These are phyloP conservation scores for Microctenopoma lineatum DNA, from an alignment of 2,797 vertebrate species.

Conservation along the genomic window DNA sequence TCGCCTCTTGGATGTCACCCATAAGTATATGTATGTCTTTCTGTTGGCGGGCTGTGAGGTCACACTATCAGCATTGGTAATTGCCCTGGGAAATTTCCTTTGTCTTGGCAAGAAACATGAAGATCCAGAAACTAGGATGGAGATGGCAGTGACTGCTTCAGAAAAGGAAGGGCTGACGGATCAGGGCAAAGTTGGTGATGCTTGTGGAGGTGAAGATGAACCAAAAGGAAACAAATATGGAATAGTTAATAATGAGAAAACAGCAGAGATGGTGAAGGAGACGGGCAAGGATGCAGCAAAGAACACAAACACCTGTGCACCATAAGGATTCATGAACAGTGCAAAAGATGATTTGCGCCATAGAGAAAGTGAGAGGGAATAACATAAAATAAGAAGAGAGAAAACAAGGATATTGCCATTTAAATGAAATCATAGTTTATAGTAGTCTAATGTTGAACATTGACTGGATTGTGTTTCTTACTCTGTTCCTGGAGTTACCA, in stretches of 20 bases:
- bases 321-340: neutral
- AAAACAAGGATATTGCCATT: neutral
- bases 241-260: conserved; percentile 40
- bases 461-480: neutral
- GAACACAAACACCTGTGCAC: conserved; percentile 31
- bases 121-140: conserved; percentile 73
- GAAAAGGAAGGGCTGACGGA: conserved; percentile 80
- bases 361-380: neutral
- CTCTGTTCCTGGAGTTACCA: neutral
- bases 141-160: conserved; percentile 51
- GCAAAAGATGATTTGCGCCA: neutral
- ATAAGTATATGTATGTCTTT: conserved; percentile 90
- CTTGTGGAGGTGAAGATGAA: conserved; percentile 77
- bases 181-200: conserved; percentile 40
- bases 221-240: conserved; percentile 78
- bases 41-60: conserved; percentile 91
- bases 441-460: neutral
- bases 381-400: neutral
- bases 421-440: neutral
- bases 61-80: conserved; percentile 83
- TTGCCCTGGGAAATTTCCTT: conserved; percentile 87
- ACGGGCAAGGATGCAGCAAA: conserved; percentile 40
- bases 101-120: conserved; percentile 82
- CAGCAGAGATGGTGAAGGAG: conserved; percentile 60
- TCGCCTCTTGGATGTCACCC: conserved; percentile 87